Evolutionary conservation across 2,888 invertebrate species (phyloP).

Genomic region (Mystacides longicornis): DNA sequence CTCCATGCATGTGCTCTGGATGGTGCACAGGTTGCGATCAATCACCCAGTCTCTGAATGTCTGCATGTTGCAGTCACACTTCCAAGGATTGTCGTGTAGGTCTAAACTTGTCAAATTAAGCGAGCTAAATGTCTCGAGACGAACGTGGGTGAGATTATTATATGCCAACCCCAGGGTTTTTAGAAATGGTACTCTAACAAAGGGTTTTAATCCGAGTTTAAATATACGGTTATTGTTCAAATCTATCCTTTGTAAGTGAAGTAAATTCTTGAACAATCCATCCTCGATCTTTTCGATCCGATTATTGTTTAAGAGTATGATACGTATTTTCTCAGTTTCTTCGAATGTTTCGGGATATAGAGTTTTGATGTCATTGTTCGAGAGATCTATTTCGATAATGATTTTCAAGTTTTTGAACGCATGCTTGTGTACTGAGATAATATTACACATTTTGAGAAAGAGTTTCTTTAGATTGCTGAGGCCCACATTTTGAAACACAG

Average conservation of each 20-base stretch:
- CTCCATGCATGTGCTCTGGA: conserved; percentile 64
- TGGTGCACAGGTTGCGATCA: conserved; percentile 64
- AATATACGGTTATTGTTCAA: conserved; percentile 68
- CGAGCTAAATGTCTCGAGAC: conserved; percentile 56
- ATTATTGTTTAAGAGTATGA: conserved; percentile 68
- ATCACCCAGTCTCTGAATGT: conserved; percentile 72
- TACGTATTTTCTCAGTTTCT: conserved; percentile 62
- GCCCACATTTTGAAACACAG: conserved; percentile 61
- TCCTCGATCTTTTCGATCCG: conserved; percentile 64
- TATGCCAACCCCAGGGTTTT: conserved; percentile 62
- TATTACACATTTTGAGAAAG: conserved; percentile 64
- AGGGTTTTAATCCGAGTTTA: conserved; percentile 62
- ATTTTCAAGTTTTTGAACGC: conserved; percentile 71
- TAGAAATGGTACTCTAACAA: conserved; percentile 60
- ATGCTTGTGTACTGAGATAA: conserved; percentile 63
- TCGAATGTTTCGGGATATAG: conserved; percentile 64
- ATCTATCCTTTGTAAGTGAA: conserved; percentile 66
- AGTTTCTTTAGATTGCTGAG: conserved; percentile 77
- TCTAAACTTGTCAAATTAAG: conserved; percentile 65
- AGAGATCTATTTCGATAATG: conserved; percentile 76
- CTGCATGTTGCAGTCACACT: conserved; percentile 78
- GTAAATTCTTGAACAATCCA: conserved; percentile 67
- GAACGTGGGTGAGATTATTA: conserved; percentile 65
- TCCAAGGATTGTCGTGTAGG: conserved; percentile 78
- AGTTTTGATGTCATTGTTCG: conserved; percentile 60